Base-by-base conservation (phyloP, 2,888 invertebrate genomes). In the Camponotus fellah region DNA sequence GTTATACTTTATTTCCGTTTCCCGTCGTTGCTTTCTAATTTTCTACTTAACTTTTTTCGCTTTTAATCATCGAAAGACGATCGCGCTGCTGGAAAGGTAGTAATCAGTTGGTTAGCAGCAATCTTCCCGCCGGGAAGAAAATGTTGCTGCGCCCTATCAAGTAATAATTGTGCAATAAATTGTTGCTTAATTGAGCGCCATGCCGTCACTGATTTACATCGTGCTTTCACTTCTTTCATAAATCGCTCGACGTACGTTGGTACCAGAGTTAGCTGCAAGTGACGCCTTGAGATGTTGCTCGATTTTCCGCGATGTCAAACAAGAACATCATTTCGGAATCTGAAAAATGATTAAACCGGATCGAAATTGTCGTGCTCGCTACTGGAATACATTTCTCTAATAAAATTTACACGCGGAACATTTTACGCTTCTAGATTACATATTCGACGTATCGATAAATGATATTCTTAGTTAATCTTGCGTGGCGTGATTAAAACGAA, bases 111-210 rank as follows among this genome's bases (percentile, higher is more conserved):
- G 26, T 76, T 49, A 68, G 40, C 77, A 32, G 46, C 62, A 40
- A 76, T 79, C 56, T 64, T 69, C 56, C n/a, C 46, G 53, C 32
- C 40, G 58, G 68, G 85, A 79, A 53, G 53, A 53, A 86, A 84
- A 84, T 85, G 82, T 81, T 66, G 83, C 58, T 75, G 79, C 77
- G 37, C 58, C 79, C 83, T 76, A 76, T 77, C 86, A 46, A 60
- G 53, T 74, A 68, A 65, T 34, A 90, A 90, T 90, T 90, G 89
- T 80, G 85, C 85, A 85, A 90, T 90, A 90, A 90, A 90, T 87
- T 85, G 88, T 86, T 86, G 83, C 76, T 89, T 90, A 90, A 90
- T 90, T 88, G 90, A 86, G 74, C 86, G 81, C 82, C 85, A 71
- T 71, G 69, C 75, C 84, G 86, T 82, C 83, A 60, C 84, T 85